Evolutionary conservation across 2,797 vertebrate genomes (phyloP).

Genomic region (Rhyacichthys aspro): DNA sequence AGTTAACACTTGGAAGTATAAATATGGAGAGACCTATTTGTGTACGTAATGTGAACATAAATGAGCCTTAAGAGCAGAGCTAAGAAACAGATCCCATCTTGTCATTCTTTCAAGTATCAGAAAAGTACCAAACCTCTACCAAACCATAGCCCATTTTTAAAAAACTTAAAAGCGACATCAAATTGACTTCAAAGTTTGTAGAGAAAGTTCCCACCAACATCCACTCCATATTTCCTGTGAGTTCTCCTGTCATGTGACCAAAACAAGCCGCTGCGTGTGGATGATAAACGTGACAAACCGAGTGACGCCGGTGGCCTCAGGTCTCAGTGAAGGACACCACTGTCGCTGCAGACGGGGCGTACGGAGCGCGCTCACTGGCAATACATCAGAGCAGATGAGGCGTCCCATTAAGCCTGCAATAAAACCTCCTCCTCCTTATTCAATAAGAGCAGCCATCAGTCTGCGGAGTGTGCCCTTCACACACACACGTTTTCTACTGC

Average conservation of each 20-base stretch:
- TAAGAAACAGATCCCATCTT: too few relatives aligned
- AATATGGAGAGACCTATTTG: too few relatives aligned
- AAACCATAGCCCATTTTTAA: too few relatives aligned
- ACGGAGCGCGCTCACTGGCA: background rate
- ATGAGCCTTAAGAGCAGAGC: too few relatives aligned
- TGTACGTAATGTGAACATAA: too few relatives aligned
- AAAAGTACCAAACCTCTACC: too few relatives aligned
- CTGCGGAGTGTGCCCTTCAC: conserved; percentile 31
- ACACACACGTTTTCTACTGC: background rate
- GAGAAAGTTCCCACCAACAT: too few relatives aligned
- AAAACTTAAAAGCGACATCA: too few relatives aligned
- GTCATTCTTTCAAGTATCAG: too few relatives aligned
- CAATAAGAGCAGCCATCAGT: conserved; percentile 50
- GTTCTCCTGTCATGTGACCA: background rate
- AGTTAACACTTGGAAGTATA: too few relatives aligned
- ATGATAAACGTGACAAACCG: background rate
- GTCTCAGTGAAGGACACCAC: conserved; percentile 3
- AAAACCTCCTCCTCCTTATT: conserved; percentile 51
- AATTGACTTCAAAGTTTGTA: too few relatives aligned
- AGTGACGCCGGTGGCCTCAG: background rate
- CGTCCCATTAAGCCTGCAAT: conserved; percentile 43
- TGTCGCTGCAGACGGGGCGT: conserved; percentile 4
- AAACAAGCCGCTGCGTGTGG: background rate
- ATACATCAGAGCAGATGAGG: conserved; percentile 23
- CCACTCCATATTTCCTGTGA: background rate